These are phyloP conservation scores for Balaeniceps rex DNA, from an alignment of 2,113 vertebrate genomes.

Conservation along the genomic window DNA sequence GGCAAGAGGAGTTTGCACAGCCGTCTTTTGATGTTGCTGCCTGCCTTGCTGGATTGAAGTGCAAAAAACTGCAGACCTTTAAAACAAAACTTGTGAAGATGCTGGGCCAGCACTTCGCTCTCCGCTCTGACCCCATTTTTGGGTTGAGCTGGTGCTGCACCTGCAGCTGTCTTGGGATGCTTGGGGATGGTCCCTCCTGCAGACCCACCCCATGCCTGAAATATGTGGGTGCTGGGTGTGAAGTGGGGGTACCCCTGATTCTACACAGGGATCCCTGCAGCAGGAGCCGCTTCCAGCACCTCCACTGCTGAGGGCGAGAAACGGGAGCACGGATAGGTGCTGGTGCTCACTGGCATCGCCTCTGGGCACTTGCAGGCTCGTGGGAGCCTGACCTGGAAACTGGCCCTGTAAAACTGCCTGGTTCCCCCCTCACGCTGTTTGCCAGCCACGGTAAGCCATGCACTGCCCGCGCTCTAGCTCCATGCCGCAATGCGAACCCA, in stretches of 20 bases:
- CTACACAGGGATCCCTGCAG: neutral
- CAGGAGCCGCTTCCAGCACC: neutral
- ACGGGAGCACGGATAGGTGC: neutral
- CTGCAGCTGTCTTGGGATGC: neutral
- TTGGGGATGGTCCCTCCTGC: neutral
- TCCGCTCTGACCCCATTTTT: neutral
- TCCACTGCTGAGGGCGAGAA: neutral
- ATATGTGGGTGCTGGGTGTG: rapidly evolving
- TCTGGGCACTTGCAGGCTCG: neutral
- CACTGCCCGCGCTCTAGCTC: neutral
- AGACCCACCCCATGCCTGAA: neutral
- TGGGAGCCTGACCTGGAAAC: neutral
- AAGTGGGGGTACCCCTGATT: neutral
- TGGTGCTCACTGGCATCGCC: rapidly evolving
- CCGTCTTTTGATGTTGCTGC: neutral
- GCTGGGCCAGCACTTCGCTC: neutral
- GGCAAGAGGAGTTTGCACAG: neutral
- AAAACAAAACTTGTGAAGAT: neutral
- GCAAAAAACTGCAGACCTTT: neutral
- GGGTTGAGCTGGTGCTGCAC: neutral
- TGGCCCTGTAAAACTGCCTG: neutral
- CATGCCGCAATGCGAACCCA: rapidly evolving
- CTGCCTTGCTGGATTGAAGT: neutral
- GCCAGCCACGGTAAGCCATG: too few species aligned
- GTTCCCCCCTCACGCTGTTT: neutral